Evolutionary conservation across 2,888 invertebrate genomes (phyloP), one percentile per base, ranked within the genome.

Genomic region (Dastarcus helophoroides): DNA sequence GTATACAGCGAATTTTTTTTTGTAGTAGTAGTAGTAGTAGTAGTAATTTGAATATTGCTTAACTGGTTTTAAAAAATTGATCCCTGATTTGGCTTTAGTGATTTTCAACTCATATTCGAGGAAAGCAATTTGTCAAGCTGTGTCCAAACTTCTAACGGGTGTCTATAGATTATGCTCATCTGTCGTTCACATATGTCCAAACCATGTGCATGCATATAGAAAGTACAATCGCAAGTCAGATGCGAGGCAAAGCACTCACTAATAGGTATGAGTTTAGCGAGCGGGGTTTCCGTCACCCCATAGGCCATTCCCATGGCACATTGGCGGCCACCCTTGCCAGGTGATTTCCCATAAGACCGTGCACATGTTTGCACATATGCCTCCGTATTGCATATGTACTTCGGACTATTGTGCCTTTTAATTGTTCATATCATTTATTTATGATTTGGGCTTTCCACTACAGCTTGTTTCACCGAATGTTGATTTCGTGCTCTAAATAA

Each of bases 291-390:
- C 7, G 26, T 23, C 30, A 35, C 30, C 31, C 35, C 31, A 22
- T 13, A 17, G 26, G 49, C 44, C 52, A 54, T 56, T 56, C 56
- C 56, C 56, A 55, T 50, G 47, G 47, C 47, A 36, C 40, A 36
- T 30, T 31, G 26, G 13, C 39, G 37, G 44, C 47, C 51, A 51
- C 53, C 52, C 51, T 52, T 50, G 50, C 60, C 61, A 62, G 61
- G 61, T 62, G 61, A 62, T 62, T 62, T 62, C 61, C 61, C 61
- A 62, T 59, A 62, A 60, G 61, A 62, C 61, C 54, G 46, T 50
- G 56, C 61, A 60, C 61, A 62, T 62, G 61, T 60, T 60, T 60
- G 60, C 59, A 58, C 61, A 61, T 60, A 61, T 61, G 61, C 56
- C 56, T 43, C 42, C 37, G 40, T 42, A 36, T 42, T 47, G 49